Evolutionary conservation across 1,140 invertebrate genomes (phyloP).

Genomic region (Oryctes rhinoceros): DNA sequence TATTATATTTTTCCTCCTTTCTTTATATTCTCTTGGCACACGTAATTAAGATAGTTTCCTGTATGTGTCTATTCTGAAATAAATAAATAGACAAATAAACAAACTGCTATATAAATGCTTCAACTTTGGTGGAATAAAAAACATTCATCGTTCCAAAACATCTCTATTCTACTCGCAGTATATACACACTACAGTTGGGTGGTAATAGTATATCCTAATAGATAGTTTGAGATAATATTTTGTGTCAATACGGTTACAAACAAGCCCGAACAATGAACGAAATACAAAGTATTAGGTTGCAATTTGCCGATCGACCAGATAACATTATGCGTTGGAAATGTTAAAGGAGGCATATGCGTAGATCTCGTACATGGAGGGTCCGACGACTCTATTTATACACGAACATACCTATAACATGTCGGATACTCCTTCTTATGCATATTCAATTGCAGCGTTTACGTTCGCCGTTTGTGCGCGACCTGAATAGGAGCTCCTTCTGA

Average conservation of each 20-base stretch:
- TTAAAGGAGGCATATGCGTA: neutral
- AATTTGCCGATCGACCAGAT: conserved; percentile 43
- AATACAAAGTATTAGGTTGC: conserved; percentile 45
- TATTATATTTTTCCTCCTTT: no score
- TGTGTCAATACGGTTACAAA: conserved; percentile 45
- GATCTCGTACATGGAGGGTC: neutral
- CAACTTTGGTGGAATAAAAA: conserved; percentile 9
- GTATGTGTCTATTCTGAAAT: no score
- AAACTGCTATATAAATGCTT: no score
- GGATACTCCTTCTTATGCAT: neutral
- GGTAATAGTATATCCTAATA: conserved; percentile 46
- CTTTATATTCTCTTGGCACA: no score
- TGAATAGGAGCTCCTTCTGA: conserved; percentile 12
- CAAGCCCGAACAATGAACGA: conserved; percentile 43
- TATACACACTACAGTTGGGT: conserved; percentile 5
- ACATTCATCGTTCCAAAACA: neutral
- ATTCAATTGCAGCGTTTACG: conserved; percentile 29
- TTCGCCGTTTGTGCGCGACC: neutral
- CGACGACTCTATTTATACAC: conserved; percentile 7
- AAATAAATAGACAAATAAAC: no score
- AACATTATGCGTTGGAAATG: conserved; percentile 38
- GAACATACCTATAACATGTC: conserved; percentile 4
- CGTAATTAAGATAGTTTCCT: no score
- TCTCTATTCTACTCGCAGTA: neutral
- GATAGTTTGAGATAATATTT: conserved; percentile 47